phyloP scores from a whole-genome alignment of 2,888 invertebrate species.

The Biston betularia region DNA sequence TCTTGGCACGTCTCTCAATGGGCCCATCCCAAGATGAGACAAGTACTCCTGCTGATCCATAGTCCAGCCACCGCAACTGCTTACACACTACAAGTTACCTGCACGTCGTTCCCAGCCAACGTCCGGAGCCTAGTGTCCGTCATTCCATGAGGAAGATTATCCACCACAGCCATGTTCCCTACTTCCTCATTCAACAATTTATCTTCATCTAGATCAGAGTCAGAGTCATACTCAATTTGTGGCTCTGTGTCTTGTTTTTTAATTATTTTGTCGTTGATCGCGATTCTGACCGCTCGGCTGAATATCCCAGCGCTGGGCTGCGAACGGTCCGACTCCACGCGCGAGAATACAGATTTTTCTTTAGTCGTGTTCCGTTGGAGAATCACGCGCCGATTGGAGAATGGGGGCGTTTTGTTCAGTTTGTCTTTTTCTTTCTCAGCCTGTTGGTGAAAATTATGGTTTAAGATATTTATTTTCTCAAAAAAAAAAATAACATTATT shows the following conservation, averaged over 20 bases:
- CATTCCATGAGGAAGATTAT: constrained; percentile 78
- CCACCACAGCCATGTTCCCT: constrained; percentile 60
- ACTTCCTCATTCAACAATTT: constrained; percentile 47
- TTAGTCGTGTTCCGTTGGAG: constrained; percentile 64
- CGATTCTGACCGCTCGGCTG: constrained; percentile 72
- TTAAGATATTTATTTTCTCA: not conserved
- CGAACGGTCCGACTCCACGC: constrained; percentile 63
- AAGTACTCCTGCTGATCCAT: too few species aligned
- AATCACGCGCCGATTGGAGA: constrained; percentile 72
- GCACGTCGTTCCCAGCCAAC: constrained; percentile 73
- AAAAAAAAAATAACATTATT: too few species aligned
- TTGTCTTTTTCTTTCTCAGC: constrained; percentile 49
- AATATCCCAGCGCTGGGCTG: constrained; percentile 74
- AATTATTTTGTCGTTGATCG: constrained; percentile 50
- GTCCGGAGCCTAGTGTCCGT: constrained; percentile 76
- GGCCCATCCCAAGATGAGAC: too few species aligned
- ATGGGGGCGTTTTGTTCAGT: constrained; percentile 44
- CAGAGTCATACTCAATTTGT: constrained; percentile 64
- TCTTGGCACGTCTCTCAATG: too few species aligned
- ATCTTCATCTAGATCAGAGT: constrained; percentile 60
- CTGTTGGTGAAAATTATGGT: not conserved
- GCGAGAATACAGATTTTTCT: constrained; percentile 65
- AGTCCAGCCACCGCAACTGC: not conserved
- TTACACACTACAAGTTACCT: constrained; percentile 67
- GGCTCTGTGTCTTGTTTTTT: constrained; percentile 55